These are phyloP conservation scores for Malurus melanocephalus DNA, from an alignment of 2,113 vertebrate species.

Conservation along the genomic window DNA sequence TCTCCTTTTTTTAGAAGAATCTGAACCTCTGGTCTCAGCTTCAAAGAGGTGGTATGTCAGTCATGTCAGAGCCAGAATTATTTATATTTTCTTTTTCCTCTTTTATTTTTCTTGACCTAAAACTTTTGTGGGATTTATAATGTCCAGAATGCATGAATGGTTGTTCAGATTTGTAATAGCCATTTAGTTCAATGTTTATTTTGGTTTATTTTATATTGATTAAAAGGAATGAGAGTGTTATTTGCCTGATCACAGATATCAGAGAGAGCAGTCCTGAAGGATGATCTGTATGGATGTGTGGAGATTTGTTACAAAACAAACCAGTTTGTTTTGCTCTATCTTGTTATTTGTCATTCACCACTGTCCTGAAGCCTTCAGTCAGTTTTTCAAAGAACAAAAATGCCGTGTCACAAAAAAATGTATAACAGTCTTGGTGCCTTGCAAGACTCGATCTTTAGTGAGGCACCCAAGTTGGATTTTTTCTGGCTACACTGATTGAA, in stretches of 20 bases:
- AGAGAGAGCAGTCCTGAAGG: not conserved
- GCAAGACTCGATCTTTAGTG: not conserved
- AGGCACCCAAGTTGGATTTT: not conserved
- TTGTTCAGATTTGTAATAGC: not conserved
- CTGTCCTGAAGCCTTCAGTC: not conserved
- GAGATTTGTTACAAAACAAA: conserved; percentile 4
- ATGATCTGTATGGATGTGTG: not conserved
- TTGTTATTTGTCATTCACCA: not conserved
- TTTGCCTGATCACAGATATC: not conserved
- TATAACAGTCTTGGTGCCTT: not conserved
- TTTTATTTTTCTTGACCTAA: not conserved
- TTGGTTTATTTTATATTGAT: not conserved
- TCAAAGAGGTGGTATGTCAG: not conserved
- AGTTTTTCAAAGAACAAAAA: not conserved
- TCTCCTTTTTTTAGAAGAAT: not conserved
- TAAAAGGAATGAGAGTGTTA: not conserved
- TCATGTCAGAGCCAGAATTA: not conserved
- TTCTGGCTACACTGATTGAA: not conserved
- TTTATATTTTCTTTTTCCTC: not conserved
- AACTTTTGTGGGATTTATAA: not conserved
- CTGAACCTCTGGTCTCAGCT: not conserved
- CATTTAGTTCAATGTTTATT: not conserved
- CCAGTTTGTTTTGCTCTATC: not conserved
- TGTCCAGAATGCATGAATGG: not conserved
- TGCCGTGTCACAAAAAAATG: not conserved